These are phyloP conservation scores for Dicyrtomina minuta DNA, from an alignment of 2,888 invertebrate species.

Conservation along the genomic window DNA sequence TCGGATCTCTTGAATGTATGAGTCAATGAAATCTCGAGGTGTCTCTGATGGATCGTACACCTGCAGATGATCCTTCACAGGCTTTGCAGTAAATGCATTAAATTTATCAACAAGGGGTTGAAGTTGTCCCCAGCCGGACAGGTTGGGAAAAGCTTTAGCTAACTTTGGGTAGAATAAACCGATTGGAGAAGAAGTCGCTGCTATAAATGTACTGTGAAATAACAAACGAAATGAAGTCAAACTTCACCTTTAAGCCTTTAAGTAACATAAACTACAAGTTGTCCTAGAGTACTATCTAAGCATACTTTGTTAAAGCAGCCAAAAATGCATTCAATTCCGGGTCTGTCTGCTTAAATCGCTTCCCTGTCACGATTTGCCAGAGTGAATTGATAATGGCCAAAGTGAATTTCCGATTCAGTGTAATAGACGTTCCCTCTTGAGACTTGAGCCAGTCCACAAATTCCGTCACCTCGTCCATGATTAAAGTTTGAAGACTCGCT, in stretches of 20 bases:
- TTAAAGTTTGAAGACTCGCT: neutral
- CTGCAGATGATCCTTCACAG: slow-evolving; percentile 7
- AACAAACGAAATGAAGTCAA: neutral
- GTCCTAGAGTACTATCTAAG: neutral
- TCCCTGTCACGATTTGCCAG: slow-evolving; percentile 23
- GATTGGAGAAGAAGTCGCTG: neutral
- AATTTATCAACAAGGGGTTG: neutral
- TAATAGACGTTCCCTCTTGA: neutral
- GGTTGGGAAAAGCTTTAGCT: neutral
- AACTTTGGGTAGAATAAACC: slow-evolving; percentile 11
- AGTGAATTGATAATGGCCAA: slow-evolving; percentile 18
- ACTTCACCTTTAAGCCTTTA: too few relatives aligned
- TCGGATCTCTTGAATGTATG: slow-evolving; percentile 13
- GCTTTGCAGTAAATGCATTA: neutral
- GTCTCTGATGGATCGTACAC: neutral
- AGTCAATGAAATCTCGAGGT: slow-evolving; percentile 12
- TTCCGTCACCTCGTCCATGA: slow-evolving; percentile 18
- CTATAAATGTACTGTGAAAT: too few relatives aligned
- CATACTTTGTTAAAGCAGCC: neutral
- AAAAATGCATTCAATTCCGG: neutral
- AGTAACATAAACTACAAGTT: too few relatives aligned
- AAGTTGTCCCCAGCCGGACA: slow-evolving; percentile 9
- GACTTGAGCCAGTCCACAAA: slow-evolving; percentile 15
- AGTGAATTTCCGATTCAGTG: slow-evolving; percentile 13
- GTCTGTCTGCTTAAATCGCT: slow-evolving; percentile 7